Evolutionary conservation across 2,888 invertebrate species (phyloP).

Genomic region (Aspidapion aeneum): DNA sequence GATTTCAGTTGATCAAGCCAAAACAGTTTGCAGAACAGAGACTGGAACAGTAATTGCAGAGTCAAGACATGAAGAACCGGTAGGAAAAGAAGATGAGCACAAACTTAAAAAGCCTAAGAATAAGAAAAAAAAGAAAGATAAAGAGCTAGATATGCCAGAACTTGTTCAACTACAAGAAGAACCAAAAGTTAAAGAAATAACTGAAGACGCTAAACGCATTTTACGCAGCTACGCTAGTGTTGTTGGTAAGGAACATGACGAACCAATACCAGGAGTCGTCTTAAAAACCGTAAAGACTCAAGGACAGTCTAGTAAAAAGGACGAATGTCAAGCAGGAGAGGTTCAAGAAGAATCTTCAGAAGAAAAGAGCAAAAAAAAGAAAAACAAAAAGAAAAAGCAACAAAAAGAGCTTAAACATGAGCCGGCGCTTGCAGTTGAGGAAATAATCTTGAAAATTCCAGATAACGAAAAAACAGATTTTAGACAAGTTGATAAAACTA

Average conservation of each 20-base stretch:
- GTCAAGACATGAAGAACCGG: background rate
- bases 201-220: background rate
- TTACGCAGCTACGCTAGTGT: slow-evolving; percentile 15
- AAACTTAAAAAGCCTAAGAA: slow-evolving; percentile 9
- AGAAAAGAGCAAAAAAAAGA: background rate
- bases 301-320: no score
- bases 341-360: background rate
- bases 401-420: background rate
- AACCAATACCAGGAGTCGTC: no score
- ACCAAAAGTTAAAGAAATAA: slow-evolving; percentile 10
- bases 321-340: background rate
- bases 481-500: no score
- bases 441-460: no score
- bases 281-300: no score
- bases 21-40: background rate
- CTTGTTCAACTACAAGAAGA: slow-evolving; percentile 5
- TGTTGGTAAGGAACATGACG: slow-evolving; percentile 13
- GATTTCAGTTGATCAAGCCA: background rate
- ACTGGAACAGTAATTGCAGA: background rate
- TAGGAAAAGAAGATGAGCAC: slow-evolving; percentile 1
- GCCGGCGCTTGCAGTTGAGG: no score
- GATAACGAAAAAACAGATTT: no score
- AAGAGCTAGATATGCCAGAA: slow-evolving; percentile 4
- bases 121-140: slow-evolving; percentile 19
- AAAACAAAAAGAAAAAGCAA: background rate